Evolutionary conservation across 2,888 invertebrate genomes (phyloP), one percentile per base, ranked within the genome.

Genomic region (Brenthis ino): DNA sequence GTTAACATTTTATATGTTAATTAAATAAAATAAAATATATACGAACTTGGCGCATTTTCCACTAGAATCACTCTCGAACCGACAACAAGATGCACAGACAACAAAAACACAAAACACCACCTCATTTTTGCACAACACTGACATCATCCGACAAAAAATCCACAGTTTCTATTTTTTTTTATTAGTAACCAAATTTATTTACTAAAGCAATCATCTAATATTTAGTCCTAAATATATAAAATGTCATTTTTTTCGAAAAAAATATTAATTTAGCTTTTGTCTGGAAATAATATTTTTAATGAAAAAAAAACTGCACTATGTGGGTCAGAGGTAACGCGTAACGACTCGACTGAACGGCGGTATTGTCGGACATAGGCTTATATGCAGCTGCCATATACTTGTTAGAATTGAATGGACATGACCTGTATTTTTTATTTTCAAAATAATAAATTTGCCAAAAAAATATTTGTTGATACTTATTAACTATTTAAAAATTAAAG

Each of bases 1-100:
- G 1, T 6, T 43, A 28, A 28, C 28, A 11, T 43, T 11, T 43
- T 43, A 8, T 43, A 43, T 16, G 50, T 51, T n/a, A 16, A 57
- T 57, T 20, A 65, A 56, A 68, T 56, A 16, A 28, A 65, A 51
- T 60, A 58, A 54, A 71, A 65, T 16, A 37, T 28, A 74, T 84
- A 91, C 92, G 68, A 87, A 92, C 92, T 92, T 69, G 89, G 91
- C 48, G 93, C 93, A 84, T 93, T 92, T 77, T 93, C 92, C 80
- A 93, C 93, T 13, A 92, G 80, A 67, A 93, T 92, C 48, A 93
- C 88, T 68, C 92, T 82, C 8, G 90, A 83, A 78, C 89, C 88
- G 68, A 84, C 72, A 51, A 79, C 77, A 65, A 78, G 75, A 68
- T 82, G 80, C 71, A 85, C 80, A 78, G 77, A 83, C 77, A 88